These are phyloP conservation scores for Sebastes dallii DNA, from an alignment of 2,797 vertebrate genomes.

Conservation along the genomic window DNA sequence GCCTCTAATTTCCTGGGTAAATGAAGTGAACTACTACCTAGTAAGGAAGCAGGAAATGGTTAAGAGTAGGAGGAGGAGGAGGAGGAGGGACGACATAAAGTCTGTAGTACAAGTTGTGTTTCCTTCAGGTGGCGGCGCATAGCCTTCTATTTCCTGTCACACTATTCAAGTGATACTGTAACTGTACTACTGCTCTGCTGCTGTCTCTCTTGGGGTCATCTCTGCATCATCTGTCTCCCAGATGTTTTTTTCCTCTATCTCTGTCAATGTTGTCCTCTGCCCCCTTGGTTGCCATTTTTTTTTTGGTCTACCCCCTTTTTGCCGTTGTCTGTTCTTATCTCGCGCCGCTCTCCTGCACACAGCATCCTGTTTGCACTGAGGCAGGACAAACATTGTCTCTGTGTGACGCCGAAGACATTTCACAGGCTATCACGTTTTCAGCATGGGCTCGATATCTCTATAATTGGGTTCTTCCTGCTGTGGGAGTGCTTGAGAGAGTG, in stretches of 20 bases:
- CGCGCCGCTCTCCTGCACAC: constrained; percentile 67
- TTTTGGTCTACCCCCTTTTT: constrained; percentile 44
- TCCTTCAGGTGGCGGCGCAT: constrained; percentile 60
- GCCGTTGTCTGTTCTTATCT: constrained; percentile 77
- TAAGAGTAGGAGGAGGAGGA: constrained; percentile 49
- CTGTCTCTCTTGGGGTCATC: constrained; percentile 13
- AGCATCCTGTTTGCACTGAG: constrained; percentile 84
- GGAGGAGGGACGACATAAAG: constrained; percentile 32
- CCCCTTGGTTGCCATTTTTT: constrained; percentile 27
- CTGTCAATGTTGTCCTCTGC: constrained; percentile 23
- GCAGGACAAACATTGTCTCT: constrained; percentile 81
- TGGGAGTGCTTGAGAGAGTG: constrained; percentile 44
- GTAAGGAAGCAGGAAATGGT: constrained; percentile 72
- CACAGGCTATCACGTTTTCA: constrained; percentile 82
- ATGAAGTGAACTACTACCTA: constrained; percentile 21
- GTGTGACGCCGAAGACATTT: constrained; percentile 80
- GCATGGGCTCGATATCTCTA: constrained; percentile 74
- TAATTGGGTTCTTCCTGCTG: constrained; percentile 83
- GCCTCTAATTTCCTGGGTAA: constrained; percentile 14
- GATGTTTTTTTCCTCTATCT: constrained; percentile 8
- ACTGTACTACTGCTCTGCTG: not conserved
- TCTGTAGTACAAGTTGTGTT: constrained; percentile 38
- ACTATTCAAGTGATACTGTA: not conserved
- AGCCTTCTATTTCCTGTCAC: constrained; percentile 53
- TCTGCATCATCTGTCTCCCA: constrained; percentile 23